Conservation (phyloP, 2,797 vertebrate species). For the Falco novaeseelandiae region DNA sequence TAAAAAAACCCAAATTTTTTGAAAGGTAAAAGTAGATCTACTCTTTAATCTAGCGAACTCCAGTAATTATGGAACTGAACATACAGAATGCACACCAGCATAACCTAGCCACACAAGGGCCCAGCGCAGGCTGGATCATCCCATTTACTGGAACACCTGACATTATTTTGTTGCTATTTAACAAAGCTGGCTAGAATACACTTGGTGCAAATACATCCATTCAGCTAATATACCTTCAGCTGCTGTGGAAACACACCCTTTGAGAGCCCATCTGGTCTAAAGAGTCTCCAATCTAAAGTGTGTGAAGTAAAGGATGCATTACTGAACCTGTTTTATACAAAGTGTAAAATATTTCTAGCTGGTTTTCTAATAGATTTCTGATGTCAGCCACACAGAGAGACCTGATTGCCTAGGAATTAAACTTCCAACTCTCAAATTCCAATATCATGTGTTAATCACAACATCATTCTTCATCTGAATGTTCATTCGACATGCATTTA, state of each 20-base stretch:
- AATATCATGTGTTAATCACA: slow-evolving; percentile 10
- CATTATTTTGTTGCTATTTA: neutral
- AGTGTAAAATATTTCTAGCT: neutral
- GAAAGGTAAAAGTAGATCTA: neutral
- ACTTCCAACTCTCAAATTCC: neutral
- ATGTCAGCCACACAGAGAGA: neutral
- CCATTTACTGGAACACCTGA: neutral
- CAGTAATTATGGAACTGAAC: neutral
- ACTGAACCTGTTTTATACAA: neutral
- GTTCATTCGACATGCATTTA: neutral
- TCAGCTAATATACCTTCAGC: neutral
- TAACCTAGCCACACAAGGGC: neutral
- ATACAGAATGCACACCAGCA: neutral
- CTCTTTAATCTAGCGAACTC: neutral
- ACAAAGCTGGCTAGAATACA: neutral
- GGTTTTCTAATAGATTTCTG: slow-evolving; percentile 1
- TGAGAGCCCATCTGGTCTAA: neutral
- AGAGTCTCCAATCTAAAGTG: neutral
- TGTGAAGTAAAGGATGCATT: neutral
- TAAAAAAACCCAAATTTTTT: neutral
- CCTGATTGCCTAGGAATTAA: neutral
- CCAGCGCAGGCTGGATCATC: neutral
- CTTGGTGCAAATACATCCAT: neutral
- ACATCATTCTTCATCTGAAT: neutral
- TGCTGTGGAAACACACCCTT: neutral